phyloP scores from a whole-genome alignment of 2,113 vertebrate genomes.

The Rafetus swinhoei region DNA sequence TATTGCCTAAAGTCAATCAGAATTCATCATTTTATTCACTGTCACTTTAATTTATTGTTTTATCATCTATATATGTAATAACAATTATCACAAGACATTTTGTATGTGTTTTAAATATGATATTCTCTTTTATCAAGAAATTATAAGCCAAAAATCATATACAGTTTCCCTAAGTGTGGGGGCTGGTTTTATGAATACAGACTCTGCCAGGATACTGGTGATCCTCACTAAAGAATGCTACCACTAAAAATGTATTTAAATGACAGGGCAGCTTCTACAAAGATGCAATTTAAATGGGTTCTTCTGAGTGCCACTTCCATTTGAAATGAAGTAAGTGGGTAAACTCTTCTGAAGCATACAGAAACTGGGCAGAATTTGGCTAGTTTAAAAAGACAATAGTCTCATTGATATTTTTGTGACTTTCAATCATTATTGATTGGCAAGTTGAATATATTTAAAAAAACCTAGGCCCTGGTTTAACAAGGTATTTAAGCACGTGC shows the following conservation, averaged over 20 bases:
- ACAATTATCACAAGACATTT: constrained; percentile 16
- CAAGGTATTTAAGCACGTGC: neutral
- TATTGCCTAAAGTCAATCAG: constrained; percentile 37
- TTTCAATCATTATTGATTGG: constrained; percentile 46
- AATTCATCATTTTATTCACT: constrained; percentile 47
- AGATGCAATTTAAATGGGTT: neutral
- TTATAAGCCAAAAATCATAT: neutral
- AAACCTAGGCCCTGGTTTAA: constrained; percentile 2
- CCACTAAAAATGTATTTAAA: constrained; percentile 26
- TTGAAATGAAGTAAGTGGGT: constrained; percentile 40
- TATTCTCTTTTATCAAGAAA: neutral
- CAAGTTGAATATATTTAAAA: constrained; percentile 35
- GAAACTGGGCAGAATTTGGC: neutral
- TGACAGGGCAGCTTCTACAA: neutral
- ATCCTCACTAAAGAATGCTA: neutral
- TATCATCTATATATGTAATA: constrained; percentile 8
- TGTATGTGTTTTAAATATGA: neutral
- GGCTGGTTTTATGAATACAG: neutral
- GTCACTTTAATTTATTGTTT: constrained; percentile 53
- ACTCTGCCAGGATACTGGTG: neutral
- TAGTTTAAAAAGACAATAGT: neutral
- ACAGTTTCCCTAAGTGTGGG: neutral
- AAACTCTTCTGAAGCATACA: neutral
- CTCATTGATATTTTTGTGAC: constrained; percentile 3
- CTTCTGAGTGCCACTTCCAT: constrained; percentile 11